These are phyloP conservation scores for Megalonaias nervosa DNA, from an alignment of 1,140 invertebrate species.

Conservation along the genomic window DNA sequence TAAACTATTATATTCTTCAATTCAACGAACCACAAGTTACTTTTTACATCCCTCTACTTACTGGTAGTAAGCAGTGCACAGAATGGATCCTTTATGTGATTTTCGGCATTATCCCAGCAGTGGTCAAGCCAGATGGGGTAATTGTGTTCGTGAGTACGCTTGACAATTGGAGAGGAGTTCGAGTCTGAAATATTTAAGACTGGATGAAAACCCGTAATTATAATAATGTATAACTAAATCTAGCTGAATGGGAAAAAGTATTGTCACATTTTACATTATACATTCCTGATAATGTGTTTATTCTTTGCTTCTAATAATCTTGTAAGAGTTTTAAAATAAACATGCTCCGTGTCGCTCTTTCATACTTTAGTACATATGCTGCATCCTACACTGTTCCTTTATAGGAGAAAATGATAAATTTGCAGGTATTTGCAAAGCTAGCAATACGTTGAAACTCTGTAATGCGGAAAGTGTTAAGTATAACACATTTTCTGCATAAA, in stretches of 20 bases:
- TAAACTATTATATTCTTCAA: no score
- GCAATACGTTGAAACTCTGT: no score
- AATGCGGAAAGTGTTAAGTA: no score
- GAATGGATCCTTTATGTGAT: constrained; percentile 20
- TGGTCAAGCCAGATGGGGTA: constrained; percentile 21
- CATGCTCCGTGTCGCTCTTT: no score
- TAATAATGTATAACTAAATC: not conserved
- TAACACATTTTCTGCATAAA: no score
- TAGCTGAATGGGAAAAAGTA: not conserved
- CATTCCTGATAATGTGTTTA: not conserved
- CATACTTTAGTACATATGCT: no score
- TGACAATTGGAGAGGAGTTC: not conserved
- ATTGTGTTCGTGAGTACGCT: constrained; percentile 21
- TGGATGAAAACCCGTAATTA: not conserved
- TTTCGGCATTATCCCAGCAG: constrained; percentile 23
- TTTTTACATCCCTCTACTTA: constrained; percentile 2
- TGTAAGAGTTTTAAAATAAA: not conserved
- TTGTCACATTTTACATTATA: not conserved
- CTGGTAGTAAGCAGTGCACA: constrained; percentile 28
- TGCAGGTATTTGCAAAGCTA: no score
- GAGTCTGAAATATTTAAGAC: constrained; percentile 1
- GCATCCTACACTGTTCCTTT: no score
- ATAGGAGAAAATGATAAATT: no score
- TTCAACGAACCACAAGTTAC: not conserved
- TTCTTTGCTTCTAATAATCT: not conserved